Percentiles rank a stretch among this genome's conserved stretches.
Conservation (phyloP, 1,140 invertebrate species). For the Octopus sinensis region DNA sequence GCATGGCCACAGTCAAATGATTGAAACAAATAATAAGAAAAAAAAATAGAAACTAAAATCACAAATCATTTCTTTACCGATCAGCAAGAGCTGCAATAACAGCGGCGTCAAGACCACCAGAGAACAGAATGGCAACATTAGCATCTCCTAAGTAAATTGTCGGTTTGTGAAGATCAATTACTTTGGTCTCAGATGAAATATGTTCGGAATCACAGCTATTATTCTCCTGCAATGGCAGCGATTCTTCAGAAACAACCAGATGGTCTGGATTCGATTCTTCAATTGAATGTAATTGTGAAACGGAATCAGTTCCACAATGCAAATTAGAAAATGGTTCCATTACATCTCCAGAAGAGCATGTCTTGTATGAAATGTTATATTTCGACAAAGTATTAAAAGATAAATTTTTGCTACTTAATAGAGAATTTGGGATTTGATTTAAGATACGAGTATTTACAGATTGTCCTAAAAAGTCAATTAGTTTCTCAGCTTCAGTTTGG, state of each 20-base stretch:
- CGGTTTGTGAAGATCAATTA: no score
- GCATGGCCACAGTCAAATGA: no score
- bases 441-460: constrained; percentile 38
- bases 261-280: no score
- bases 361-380: background rate
- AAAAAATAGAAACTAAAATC: background rate
- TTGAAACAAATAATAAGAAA: no score
- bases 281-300: no score
- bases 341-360: background rate
- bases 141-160: constrained; percentile 58
- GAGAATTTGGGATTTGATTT: constrained; percentile 21
- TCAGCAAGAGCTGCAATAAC: constrained; percentile 79
- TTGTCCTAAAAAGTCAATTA: constrained; percentile 34
- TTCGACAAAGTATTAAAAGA: background rate
- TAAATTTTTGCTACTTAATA: background rate
- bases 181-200: no score
- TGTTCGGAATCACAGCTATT: no score
- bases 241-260: no score
- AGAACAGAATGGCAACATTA: constrained; percentile 84
- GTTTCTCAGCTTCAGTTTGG: constrained; percentile 28
- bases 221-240: no score
- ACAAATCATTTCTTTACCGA: constrained; percentile 58
- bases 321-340: background rate
- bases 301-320: background rate
- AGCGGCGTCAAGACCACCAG: constrained; percentile 91